Evolutionary conservation across 2,113 vertebrate species (phyloP).

Genomic region (Eudyptes chrysolophus): DNA sequence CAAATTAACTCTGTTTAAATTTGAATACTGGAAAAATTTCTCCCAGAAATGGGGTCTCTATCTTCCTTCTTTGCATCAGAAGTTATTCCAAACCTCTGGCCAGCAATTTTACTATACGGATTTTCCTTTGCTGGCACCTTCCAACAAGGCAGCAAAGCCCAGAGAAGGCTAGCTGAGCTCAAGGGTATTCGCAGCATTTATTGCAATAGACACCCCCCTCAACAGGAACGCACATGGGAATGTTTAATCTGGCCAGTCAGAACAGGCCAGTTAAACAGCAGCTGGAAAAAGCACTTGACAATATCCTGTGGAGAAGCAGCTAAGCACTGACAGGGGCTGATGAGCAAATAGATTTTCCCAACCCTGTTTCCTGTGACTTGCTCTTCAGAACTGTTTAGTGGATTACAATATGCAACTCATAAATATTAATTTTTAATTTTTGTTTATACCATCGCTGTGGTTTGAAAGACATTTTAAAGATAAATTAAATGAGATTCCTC

Average conservation of each 20-base stretch:
- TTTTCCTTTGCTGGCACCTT: slow-evolving; percentile 30
- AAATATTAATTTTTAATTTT: background rate
- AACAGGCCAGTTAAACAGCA: slow-evolving; percentile 10
- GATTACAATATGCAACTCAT: background rate
- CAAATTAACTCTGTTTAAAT: background rate
- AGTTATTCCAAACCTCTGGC: background rate
- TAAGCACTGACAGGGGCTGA: slow-evolving; percentile 6
- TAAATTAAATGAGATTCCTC: background rate
- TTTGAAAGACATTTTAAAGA: background rate
- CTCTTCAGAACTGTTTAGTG: background rate
- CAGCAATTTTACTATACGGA: background rate
- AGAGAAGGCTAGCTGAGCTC: background rate
- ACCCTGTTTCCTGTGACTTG: background rate
- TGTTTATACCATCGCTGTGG: background rate
- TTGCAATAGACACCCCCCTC: background rate
- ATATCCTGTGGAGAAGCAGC: slow-evolving; percentile 26
- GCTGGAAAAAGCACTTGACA: slow-evolving; percentile 48
- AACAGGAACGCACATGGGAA: slow-evolving; percentile 1
- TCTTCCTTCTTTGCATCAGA: background rate
- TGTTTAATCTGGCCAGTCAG: slow-evolving; percentile 14
- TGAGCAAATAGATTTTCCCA: slow-evolving; percentile 32
- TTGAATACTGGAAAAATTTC: background rate
- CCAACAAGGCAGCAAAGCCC: background rate
- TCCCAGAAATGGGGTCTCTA: background rate
- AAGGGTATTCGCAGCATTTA: background rate